These are phyloP conservation scores for Sylvietta virens DNA, from an alignment of 2,113 vertebrate species.

Conservation along the genomic window DNA sequence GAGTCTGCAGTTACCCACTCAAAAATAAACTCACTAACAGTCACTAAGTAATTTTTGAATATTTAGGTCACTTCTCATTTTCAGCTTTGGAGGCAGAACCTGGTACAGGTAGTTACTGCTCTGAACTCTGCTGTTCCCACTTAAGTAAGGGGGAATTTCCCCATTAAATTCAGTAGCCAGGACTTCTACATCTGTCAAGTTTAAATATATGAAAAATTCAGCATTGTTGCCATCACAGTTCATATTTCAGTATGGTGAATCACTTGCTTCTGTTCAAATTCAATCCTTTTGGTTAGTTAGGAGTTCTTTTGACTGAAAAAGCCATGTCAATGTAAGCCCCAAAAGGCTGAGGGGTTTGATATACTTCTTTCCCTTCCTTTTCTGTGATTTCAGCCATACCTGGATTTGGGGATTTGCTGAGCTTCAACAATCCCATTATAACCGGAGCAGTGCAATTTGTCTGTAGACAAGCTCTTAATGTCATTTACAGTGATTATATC, in stretches of 20 bases:
- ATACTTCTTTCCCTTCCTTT: background rate
- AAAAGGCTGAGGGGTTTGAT: background rate
- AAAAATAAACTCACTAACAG: constrained; percentile 16
- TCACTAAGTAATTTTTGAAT: background rate
- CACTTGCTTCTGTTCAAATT: background rate
- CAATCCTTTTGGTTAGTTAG: background rate
- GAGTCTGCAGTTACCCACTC: background rate
- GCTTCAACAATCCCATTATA: constrained; percentile 22
- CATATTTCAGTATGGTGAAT: background rate
- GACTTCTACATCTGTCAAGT: background rate
- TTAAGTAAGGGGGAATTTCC: background rate
- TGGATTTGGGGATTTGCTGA: background rate
- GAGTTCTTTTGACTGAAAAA: background rate
- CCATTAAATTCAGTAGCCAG: background rate
- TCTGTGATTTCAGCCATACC: background rate
- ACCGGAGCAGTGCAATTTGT: constrained; percentile 31
- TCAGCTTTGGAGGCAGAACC: background rate
- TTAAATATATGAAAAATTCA: background rate
- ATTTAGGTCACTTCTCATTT: constrained; percentile 37
- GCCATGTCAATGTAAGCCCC: background rate
- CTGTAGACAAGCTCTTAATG: constrained; percentile 46
- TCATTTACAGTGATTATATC: constrained; percentile 15
- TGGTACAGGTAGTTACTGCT: background rate
- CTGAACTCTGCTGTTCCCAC: background rate
- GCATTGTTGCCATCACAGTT: background rate